A percentile compares a stretch with the other conserved stretches of the same genome.
Conservation (phyloP, 2,888 invertebrate species). For the Capitulum mitella region DNA sequence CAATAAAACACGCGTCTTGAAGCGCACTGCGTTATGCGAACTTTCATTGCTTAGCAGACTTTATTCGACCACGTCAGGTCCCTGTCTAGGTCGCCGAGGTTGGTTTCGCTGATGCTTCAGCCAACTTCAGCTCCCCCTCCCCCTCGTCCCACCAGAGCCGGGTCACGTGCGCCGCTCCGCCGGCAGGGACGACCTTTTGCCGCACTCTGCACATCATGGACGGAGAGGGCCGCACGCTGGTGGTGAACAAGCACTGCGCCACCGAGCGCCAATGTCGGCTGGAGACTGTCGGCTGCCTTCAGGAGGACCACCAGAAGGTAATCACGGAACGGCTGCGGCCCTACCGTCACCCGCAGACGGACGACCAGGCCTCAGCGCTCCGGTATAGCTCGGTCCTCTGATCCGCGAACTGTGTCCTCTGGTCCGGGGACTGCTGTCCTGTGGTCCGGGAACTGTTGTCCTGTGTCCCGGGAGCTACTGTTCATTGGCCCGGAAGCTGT, state of each 20-base stretch:
- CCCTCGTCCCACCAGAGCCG: too few species aligned
- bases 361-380: neutral
- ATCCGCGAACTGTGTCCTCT: neutral
- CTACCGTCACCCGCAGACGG: neutral
- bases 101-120: too few species aligned
- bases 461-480: neutral
- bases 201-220: neutral
- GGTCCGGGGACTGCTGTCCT: neutral
- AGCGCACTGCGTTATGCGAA: too few species aligned
- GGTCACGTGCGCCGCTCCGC: too few species aligned
- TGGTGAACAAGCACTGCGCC: conserved; percentile 1
- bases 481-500: neutral
- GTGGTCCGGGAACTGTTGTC: neutral
- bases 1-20: too few species aligned
- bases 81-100: too few species aligned
- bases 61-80: too few species aligned
- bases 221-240: neutral
- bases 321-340: neutral
- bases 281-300: neutral
- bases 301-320: neutral
- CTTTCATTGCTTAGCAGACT: too few species aligned
- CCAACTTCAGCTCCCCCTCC: too few species aligned
- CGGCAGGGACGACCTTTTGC: neutral
- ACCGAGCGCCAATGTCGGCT: neutral
- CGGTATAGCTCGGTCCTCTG: neutral